Percentiles rank a stretch among this genome's conserved stretches.
Evolutionary conservation across 2,113 vertebrate genomes (phyloP).

Genomic region (Recurvirostra avosetta): DNA sequence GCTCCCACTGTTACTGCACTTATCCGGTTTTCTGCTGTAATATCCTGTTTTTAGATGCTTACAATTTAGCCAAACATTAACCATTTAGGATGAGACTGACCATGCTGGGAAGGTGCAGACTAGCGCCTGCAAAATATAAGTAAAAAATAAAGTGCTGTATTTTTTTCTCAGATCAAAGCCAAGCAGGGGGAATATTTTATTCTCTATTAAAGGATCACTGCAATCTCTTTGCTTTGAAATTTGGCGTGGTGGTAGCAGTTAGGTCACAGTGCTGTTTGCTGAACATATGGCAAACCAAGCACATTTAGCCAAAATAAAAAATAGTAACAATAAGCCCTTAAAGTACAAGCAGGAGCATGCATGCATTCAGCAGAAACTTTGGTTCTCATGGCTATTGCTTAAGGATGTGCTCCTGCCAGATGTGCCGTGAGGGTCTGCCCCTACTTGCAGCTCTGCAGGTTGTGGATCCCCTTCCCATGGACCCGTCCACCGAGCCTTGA

Average conservation of each 20-base stretch:
- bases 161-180: neutral
- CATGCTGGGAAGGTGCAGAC: neutral
- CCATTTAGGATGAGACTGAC: neutral
- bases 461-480: neutral
- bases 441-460: neutral
- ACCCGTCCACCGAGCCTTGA: fast-evolving
- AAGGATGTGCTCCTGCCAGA: neutral
- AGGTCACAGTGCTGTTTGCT: conserved; percentile 34
- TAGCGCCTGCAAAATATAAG: neutral
- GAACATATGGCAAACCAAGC: conserved; percentile 47
- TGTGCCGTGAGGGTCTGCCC: neutral
- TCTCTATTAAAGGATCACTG: neutral
- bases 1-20: neutral
- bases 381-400: neutral
- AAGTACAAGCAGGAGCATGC: neutral
- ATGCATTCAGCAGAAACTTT: neutral
- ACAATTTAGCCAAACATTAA: conserved; percentile 19
- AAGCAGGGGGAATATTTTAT: neutral
- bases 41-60: conserved; percentile 24
- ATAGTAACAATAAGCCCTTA: neutral
- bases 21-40: conserved; percentile 8
- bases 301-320: conserved; percentile 39
- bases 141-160: neutral
- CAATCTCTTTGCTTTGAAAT: conserved; percentile 12
- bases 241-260: neutral